These are phyloP conservation scores for Potamarius usumacintae DNA, from an alignment of 2,113 vertebrate species.

Conservation along the genomic window DNA sequence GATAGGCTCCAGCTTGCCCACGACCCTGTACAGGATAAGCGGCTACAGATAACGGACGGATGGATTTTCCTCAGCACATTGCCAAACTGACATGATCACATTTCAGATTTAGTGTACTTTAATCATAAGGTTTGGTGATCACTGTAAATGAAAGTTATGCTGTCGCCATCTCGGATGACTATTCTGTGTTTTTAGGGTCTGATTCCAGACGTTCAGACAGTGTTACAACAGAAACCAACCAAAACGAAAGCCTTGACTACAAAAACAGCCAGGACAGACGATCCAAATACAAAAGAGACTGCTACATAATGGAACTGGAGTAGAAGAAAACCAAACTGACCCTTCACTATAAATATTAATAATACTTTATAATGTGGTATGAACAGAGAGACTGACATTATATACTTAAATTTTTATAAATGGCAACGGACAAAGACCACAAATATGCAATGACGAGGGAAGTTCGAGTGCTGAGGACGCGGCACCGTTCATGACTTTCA, in stretches of 20 bases:
- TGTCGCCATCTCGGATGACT: background rate
- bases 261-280: background rate
- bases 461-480: background rate
- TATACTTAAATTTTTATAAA: background rate
- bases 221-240: background rate
- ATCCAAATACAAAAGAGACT: background rate
- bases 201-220: background rate
- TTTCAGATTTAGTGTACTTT: background rate
- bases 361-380: background rate
- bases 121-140: background rate
- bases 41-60: too few species aligned
- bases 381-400: background rate
- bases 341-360: background rate
- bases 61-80: too few species aligned
- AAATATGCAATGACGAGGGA: background rate
- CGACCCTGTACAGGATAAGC: too few species aligned
- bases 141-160: background rate
- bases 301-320: background rate
- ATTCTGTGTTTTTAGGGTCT: background rate
- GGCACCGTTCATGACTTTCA: too few species aligned
- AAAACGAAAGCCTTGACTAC: background rate
- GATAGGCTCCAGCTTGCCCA: too few species aligned
- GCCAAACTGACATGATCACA: background rate
- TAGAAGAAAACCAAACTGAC: background rate
- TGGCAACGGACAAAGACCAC: background rate